phyloP scores from a whole-genome alignment of 2,797 vertebrate genomes.

The Siniperca scherzeri region DNA sequence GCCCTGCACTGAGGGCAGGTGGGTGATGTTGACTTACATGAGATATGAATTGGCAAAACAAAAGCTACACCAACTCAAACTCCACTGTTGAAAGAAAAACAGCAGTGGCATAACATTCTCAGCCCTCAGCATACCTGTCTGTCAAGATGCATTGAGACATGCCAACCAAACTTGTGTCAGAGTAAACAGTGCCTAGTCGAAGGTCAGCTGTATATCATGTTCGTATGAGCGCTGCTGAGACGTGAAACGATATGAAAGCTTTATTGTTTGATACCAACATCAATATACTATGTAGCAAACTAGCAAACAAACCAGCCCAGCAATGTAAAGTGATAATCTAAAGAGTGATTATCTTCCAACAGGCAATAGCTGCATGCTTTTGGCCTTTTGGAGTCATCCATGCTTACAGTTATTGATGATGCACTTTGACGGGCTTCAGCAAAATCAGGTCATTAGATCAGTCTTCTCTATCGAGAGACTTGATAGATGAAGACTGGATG shows the following conservation, averaged over 20 bases:
- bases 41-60: conserved; percentile 68
- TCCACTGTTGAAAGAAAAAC: conserved; percentile 42
- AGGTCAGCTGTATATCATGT: conserved; percentile 69
- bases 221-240: conserved; percentile 48
- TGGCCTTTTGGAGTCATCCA: conserved; percentile 50
- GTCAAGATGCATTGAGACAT: conserved; percentile 72
- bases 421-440: conserved; percentile 59
- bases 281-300: conserved; percentile 35
- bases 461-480: conserved; percentile 46
- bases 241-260: conserved; percentile 47
- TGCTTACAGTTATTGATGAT: conserved; percentile 67
- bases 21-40: conserved; percentile 66
- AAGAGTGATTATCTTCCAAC: conserved; percentile 60
- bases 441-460: conserved; percentile 63
- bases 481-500: conserved; percentile 64
- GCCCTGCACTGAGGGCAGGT: conserved; percentile 34
- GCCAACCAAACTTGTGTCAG: conserved; percentile 53
- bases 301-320: conserved; percentile 51
- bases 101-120: conserved; percentile 46
- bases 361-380: conserved; percentile 43
- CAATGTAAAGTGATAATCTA: conserved; percentile 54
- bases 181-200: conserved; percentile 49
- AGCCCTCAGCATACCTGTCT: conserved; percentile 62
- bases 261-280: conserved; percentile 53
- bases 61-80: conserved; percentile 51